Base-by-base conservation (phyloP, 2,113 vertebrate genomes). In the Malurus alboscapulatus region DNA sequence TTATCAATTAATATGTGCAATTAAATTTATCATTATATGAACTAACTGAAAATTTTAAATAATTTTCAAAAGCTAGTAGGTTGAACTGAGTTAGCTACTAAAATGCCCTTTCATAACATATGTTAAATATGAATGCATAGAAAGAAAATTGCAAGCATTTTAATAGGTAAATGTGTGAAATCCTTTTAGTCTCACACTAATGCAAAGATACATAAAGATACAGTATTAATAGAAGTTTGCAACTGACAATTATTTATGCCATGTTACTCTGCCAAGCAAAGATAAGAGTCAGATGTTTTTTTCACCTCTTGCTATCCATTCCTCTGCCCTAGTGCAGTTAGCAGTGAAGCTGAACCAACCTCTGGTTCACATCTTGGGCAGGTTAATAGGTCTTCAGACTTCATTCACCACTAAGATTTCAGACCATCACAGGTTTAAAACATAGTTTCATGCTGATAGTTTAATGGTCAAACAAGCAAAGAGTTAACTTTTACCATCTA, bases 401-500 rank as follows among this genome's bases (percentile, higher is more conserved):
- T 96, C 90, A 96, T 96, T 96, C 97, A 96, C 88, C 72, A 58
- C 80, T 92, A 87, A 71, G 76, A 97, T 96, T 96, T 97, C 74
- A 94, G 92, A 79, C 73, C 57, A 81, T 97, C 48, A 26, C 96
- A 96, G 95, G 94, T 96, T 97, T 97, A 96, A 96, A 93, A 95
- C 88, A 88, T 80, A 81, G 55, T 94, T 96, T 95, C 80, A 91
- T 93, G 94, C 24, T 97, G 98, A 98, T 97, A 97, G 95, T 69
- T 97, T 97, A 97, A 98, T 97, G 91, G 93, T 95, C 87, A 58
- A 93, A 96, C 94, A 94, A 93, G 87, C 82, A 97, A 97, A 93
- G 93, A 97, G 88, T 96, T 96, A 97, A 98, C 92, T 96, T 97
- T 94, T 94, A 97, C 96, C 88, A 87, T 96, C 84, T 95, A 96